These are phyloP conservation scores for Gambusia holbrooki DNA, from an alignment of 2,113 vertebrate genomes.

Conservation along the genomic window DNA sequence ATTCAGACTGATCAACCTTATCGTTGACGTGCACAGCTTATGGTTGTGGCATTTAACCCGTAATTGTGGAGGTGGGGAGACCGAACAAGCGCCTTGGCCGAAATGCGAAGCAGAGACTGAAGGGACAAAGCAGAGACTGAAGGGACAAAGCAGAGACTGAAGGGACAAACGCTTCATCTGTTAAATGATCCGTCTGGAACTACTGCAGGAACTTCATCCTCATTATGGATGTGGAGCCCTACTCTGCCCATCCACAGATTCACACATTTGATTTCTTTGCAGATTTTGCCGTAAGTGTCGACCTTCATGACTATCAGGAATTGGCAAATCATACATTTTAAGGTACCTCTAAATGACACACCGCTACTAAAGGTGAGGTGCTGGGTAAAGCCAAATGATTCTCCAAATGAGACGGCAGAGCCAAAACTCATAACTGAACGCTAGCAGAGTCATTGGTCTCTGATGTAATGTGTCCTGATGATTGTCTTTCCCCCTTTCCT, in stretches of 20 bases:
- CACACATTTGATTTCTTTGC: background rate
- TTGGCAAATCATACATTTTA: constrained; percentile 24
- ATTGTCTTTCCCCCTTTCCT: constrained; percentile 52
- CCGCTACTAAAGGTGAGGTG: constrained; percentile 17
- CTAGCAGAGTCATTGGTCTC: constrained; percentile 49
- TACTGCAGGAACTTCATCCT: background rate
- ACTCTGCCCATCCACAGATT: background rate
- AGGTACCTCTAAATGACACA: constrained; percentile 21
- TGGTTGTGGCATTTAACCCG: constrained; percentile 43
- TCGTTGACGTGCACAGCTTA: constrained; percentile 50
- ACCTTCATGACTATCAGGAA: constrained; percentile 2
- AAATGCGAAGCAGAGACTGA: constrained; percentile 10
- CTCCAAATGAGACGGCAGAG: constrained; percentile 32
- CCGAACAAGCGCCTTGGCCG: constrained; percentile 18
- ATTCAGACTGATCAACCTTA: constrained; percentile 24
- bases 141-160: constrained; percentile 2
- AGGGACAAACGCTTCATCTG: background rate
- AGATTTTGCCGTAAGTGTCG: background rate
- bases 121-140: too few relatives aligned
- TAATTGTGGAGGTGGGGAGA: background rate
- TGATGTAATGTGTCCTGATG: constrained; percentile 42
- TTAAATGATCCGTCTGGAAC: constrained; percentile 14
- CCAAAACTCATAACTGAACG: constrained; percentile 34
- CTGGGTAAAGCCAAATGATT: constrained; percentile 26
- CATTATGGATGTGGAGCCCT: background rate